phyloP scores from a whole-genome alignment of 1,140 invertebrate genomes.

The Neodiprion lecontei region DNA sequence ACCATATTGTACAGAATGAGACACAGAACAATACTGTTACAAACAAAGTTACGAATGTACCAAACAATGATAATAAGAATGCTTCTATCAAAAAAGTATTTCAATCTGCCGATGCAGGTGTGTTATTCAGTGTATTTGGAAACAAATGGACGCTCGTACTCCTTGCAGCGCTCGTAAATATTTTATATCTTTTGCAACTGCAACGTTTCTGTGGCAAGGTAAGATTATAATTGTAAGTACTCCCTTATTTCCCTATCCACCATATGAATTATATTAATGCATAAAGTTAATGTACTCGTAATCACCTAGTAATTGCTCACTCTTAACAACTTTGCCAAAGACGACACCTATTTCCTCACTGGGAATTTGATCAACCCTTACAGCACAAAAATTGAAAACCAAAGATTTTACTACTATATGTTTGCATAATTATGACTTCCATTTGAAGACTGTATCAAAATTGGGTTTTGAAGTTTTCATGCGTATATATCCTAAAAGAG shows the following conservation, averaged over 20 bases:
- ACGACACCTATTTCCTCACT: neutral
- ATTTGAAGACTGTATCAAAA: too few species aligned
- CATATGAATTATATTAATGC: constrained; percentile 25
- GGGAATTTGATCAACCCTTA: neutral
- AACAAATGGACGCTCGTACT: constrained; percentile 33
- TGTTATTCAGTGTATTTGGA: constrained; percentile 24
- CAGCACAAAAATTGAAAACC: neutral
- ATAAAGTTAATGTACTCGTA: constrained; percentile 19
- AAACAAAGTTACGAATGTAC: neutral
- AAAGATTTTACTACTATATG: neutral
- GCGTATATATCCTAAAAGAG: too few species aligned
- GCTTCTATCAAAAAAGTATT: neutral
- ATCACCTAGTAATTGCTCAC: constrained; percentile 25
- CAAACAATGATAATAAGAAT: neutral
- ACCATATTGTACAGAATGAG: neutral
- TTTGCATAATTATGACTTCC: too few species aligned
- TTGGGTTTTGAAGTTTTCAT: too few species aligned
- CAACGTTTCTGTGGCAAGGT: constrained; percentile 46
- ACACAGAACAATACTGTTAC: neutral
- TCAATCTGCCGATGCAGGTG: constrained; percentile 6
- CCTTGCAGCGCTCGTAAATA: constrained; percentile 43
- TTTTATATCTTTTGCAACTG: constrained; percentile 37
- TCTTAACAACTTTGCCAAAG: constrained; percentile 7
- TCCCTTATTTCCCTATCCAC: too few species aligned
- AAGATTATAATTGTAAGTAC: constrained; percentile 21